A percentile compares a stretch with the other conserved stretches of the same genome.
Conservation (phyloP, 1,140 invertebrate species). For the Rhizoglyphus robini region DNA sequence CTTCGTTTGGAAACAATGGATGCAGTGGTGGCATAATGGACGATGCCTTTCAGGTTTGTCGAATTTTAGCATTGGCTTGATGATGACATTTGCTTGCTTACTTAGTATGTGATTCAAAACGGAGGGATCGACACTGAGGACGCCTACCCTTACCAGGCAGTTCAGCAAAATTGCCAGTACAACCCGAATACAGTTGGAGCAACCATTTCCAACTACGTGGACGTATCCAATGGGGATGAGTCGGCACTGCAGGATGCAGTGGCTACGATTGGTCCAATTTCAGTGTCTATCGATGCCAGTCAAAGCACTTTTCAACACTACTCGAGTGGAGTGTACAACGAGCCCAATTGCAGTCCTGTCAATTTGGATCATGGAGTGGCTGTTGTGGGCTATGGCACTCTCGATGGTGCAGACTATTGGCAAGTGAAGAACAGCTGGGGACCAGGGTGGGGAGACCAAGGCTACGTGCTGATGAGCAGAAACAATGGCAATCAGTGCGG, state of each 20-base stretch:
- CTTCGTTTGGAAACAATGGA: constrained; percentile 24
- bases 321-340: constrained; percentile 48
- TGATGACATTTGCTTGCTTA: too few relatives aligned
- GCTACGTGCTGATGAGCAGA: constrained; percentile 35
- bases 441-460: constrained; percentile 24
- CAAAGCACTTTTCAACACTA: constrained; percentile 63
- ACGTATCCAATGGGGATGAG: constrained; percentile 55
- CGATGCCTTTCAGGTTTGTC: neutral
- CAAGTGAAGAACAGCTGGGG: constrained; percentile 59
- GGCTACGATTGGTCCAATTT: too few relatives aligned
- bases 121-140: constrained; percentile 78
- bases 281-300: constrained; percentile 79
- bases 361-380: constrained; percentile 76
- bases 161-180: constrained; percentile 46
- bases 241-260: constrained; percentile 51
- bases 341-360: constrained; percentile 49
- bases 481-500: constrained; percentile 35
- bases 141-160: constrained; percentile 72
- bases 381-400: constrained; percentile 63
- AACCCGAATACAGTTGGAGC: constrained; percentile 59
- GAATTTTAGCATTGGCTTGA: too few relatives aligned
- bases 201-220: constrained; percentile 65
- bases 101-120: constrained; percentile 76
- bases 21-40: constrained; percentile 22
- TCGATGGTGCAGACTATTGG: constrained; percentile 55